Base-by-base conservation (phyloP, 2,797 vertebrate species). In the Argyrosomus regius region DNA sequence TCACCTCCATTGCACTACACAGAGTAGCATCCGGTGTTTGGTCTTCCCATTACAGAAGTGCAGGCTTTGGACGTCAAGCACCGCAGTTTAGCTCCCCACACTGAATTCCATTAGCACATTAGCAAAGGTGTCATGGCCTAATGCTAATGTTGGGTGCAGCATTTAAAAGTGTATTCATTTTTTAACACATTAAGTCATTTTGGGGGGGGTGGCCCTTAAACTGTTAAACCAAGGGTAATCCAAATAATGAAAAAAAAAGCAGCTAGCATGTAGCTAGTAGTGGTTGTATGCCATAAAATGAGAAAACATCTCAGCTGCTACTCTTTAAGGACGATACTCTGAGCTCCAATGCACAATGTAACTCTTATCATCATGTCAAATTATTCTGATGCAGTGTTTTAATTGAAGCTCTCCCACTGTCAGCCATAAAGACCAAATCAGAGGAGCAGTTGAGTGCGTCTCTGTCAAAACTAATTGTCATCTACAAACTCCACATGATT, bases 21-120 rank as follows among this genome's bases (percentile, higher is more conserved):
- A 53, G 43, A 82, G 78, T 72, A 63, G 75, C 86, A 65, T 83
- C 75, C 65, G 31, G 50, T 45, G 61, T 81, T 89, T 76, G 83
- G 76, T 72, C 69, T 63, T 77, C 67, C 74, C 58, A 84, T 86
- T 87, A 82, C 45, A 85, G 64, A 82, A 87, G 76, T 84, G 86
- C 75, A 87, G 63, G 75, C 77, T 80, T 85, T 75, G 60, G 89
- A 86, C 62, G 73, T 83, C 89, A 88, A 87, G 84, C 83, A 77
- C 67, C 63, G 39, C 79, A 82, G 79, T 91, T 91, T 87, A 88
- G 86, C 87, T 83, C 86, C 82, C 74, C 76, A 80, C 81, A 79
- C 89, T 75, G 78, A 84, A 87, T 88, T 75, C 78, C 86, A 94
- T 95, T 94, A 94, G 90, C 85, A 85, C 80, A 84, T 89, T 79